Evolutionary conservation across 2,797 vertebrate species (phyloP).

Genomic region (Manis pentadactyla): DNA sequence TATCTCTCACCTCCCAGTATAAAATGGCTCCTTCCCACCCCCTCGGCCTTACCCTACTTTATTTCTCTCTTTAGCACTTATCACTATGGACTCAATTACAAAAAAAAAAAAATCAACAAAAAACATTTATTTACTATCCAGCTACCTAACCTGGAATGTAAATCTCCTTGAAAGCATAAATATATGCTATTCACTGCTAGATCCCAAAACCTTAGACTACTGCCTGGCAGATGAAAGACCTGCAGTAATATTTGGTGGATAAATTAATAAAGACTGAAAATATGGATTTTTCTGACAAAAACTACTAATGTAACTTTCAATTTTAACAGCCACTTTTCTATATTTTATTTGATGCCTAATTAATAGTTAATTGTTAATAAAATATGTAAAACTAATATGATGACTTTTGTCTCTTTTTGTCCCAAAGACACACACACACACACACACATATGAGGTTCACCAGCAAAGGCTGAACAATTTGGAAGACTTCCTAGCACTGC

Average conservation of each 20-base stretch:
- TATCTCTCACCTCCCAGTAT: neutral
- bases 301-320: neutral
- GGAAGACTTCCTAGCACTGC: neutral
- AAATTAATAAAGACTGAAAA: slow-evolving; percentile 23
- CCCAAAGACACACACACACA: neutral
- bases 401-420: neutral
- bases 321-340: slow-evolving; percentile 8
- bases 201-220: neutral
- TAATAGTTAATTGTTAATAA: neutral
- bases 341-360: neutral
- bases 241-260: neutral
- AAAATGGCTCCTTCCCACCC: neutral
- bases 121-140: neutral
- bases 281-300: slow-evolving; percentile 8
- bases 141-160: neutral
- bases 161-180: neutral
- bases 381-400: slow-evolving; percentile 30
- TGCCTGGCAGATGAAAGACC: neutral
- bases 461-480: neutral
- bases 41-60: neutral
- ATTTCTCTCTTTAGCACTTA: neutral
- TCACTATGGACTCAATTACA: neutral
- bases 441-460: neutral
- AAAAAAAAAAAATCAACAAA: neutral
- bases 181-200: neutral